phyloP scores from a whole-genome alignment of 2,888 invertebrate species.

The Ypsolopha sequella region DNA sequence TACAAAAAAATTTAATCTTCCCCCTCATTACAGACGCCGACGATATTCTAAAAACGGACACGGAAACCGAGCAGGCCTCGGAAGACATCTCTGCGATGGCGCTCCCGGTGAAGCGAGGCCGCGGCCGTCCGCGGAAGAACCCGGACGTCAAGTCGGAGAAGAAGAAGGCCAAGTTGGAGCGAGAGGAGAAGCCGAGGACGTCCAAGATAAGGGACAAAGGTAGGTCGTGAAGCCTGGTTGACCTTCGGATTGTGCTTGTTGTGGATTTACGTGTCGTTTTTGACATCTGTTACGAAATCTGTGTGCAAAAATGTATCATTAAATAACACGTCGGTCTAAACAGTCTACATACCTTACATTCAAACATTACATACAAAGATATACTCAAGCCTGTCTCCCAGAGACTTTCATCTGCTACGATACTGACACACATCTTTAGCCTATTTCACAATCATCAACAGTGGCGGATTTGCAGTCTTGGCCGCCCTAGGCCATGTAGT shows the following conservation, averaged over 20 bases:
- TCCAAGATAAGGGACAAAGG: slow-evolving; percentile 23
- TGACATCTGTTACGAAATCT: too few relatives aligned
- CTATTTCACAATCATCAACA: too few relatives aligned
- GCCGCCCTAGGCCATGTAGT: too few relatives aligned
- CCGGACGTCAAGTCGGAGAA: slow-evolving; percentile 27
- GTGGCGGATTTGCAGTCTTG: too few relatives aligned
- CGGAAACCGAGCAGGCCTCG: slow-evolving; percentile 15
- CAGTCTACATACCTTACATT: too few relatives aligned
- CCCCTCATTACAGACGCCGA: slow-evolving; percentile 18
- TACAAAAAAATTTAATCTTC: too few relatives aligned
- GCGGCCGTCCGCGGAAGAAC: slow-evolving; percentile 36
- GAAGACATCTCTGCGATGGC: slow-evolving; percentile 28
- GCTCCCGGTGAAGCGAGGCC: slow-evolving; percentile 30
- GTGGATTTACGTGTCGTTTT: not conserved
- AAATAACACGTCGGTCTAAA: too few relatives aligned
- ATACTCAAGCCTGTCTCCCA: too few relatives aligned
- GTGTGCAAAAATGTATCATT: too few relatives aligned
- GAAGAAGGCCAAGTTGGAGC: slow-evolving; percentile 7
- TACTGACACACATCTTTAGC: too few relatives aligned
- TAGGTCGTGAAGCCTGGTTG: not conserved
- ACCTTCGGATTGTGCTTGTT: slow-evolving; percentile 9
- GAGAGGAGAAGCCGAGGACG: slow-evolving; percentile 13
- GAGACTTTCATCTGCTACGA: too few relatives aligned
- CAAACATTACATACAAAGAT: too few relatives aligned
- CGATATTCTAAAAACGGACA: slow-evolving; percentile 20